Percentiles rank a stretch among this genome's conserved stretches.
Evolutionary conservation across 53 echinoderm and acorn worm species (phyloP).

Genomic region (Hippasteria phrygiana): DNA sequence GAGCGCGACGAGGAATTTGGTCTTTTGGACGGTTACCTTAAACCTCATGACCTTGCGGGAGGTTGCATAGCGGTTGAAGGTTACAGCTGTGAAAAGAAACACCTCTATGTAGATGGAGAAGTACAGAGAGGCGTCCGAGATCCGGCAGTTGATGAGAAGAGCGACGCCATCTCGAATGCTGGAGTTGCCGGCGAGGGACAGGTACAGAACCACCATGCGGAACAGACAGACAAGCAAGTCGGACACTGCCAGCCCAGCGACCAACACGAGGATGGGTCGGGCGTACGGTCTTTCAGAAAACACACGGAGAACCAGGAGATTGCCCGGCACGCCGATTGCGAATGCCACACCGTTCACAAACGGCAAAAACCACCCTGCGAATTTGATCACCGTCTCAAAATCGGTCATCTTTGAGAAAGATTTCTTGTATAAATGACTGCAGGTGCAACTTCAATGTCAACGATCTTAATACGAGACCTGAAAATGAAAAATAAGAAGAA

Average conservation of each 20-base stretch:
- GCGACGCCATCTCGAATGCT: not conserved
- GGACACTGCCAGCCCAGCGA: not conserved
- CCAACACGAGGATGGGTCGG: not conserved
- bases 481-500: no score
- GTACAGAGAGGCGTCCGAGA: slow-evolving; percentile 15
- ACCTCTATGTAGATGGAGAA: slow-evolving; percentile 4
- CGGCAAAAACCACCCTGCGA: slow-evolving; percentile 8
- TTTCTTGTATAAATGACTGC: no score
- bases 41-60: not conserved
- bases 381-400: not conserved
- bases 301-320: not conserved
- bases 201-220: slow-evolving; percentile 12
- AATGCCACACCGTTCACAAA: slow-evolving; percentile 6
- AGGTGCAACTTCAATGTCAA: no score
- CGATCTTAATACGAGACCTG: no score
- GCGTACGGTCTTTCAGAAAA: not conserved
- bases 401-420: not conserved
- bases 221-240: slow-evolving; percentile 15
- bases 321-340: slow-evolving; percentile 25
- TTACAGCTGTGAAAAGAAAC: not conserved
- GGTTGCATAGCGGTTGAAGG: not conserved
- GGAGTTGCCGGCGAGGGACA: not conserved
- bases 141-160: not conserved
- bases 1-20: not conserved
- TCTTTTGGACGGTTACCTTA: not conserved